phyloP scores from a whole-genome alignment of 2,888 invertebrate genomes.

The Eristalis intricaria region DNA sequence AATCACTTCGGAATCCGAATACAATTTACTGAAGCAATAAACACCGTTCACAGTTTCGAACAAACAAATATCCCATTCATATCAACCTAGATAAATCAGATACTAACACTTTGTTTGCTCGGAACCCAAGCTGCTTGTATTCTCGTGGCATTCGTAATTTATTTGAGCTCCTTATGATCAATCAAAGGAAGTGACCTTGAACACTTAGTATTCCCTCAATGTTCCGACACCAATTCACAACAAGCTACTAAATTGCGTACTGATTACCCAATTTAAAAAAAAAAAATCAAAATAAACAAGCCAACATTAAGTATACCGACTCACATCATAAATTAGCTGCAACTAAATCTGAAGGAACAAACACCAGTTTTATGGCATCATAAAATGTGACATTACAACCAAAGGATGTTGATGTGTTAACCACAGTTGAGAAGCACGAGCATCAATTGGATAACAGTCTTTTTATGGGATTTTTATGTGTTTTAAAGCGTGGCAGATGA shows the following conservation, averaged over 20 bases:
- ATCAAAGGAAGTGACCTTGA: neutral
- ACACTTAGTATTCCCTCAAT: neutral
- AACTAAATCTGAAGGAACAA: slow-evolving; percentile 26
- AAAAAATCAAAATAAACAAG: neutral
- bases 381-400: slow-evolving; percentile 46
- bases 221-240: neutral
- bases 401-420: slow-evolving; percentile 59
- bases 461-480: slow-evolving; percentile 67
- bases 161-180: neutral
- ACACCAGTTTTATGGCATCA: slow-evolving; percentile 39
- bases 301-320: slow-evolving; percentile 5
- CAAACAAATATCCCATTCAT: neutral
- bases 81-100: neutral
- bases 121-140: neutral
- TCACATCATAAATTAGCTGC: slow-evolving; percentile 24
- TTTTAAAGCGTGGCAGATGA: slow-evolving; percentile 66
- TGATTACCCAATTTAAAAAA: neutral
- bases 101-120: neutral
- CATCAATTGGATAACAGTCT: slow-evolving; percentile 65
- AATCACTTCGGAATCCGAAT: neutral
- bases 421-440: slow-evolving; percentile 21
- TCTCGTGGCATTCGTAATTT: neutral
- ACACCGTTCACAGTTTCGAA: neutral
- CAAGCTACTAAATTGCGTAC: neutral
- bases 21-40: neutral